These are phyloP conservation scores for Tragelaphus buxtoni DNA, from an alignment of 2,113 vertebrate species.

Conservation along the genomic window DNA sequence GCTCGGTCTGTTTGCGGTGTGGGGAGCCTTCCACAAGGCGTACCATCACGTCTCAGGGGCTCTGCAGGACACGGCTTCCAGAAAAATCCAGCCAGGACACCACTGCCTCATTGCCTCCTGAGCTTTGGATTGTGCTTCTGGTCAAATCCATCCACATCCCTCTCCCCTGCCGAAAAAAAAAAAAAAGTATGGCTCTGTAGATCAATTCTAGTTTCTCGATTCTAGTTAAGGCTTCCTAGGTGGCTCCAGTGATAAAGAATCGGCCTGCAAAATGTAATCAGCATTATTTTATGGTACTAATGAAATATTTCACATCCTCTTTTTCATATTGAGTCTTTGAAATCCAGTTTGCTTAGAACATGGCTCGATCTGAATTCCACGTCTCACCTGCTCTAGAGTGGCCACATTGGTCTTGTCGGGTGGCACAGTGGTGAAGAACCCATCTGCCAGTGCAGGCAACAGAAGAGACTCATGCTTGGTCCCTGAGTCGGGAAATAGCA, in stretches of 20 bases:
- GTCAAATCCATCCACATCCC: neutral
- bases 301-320: neutral
- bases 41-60: fast-evolving
- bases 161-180: too few species aligned
- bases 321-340: neutral
- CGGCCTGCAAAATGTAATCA: neutral
- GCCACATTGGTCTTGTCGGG: neutral
- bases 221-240: neutral
- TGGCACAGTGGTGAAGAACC: neutral
- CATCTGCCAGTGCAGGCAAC: neutral
- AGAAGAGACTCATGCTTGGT: neutral
- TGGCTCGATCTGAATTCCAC: neutral
- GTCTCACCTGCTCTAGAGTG: neutral
- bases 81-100: neutral
- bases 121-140: neutral
- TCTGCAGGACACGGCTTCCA: neutral
- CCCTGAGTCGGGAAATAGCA: neutral
- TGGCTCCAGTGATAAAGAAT: neutral
- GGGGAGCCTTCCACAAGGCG: neutral
- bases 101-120: neutral
- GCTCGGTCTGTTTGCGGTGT: neutral
- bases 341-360: neutral
- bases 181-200: neutral
- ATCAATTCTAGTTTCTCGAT: neutral
- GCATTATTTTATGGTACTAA: neutral